These are phyloP conservation scores for Chymomyza procnemis DNA, from an alignment of 2,888 invertebrate genomes.

Conservation along the genomic window DNA sequence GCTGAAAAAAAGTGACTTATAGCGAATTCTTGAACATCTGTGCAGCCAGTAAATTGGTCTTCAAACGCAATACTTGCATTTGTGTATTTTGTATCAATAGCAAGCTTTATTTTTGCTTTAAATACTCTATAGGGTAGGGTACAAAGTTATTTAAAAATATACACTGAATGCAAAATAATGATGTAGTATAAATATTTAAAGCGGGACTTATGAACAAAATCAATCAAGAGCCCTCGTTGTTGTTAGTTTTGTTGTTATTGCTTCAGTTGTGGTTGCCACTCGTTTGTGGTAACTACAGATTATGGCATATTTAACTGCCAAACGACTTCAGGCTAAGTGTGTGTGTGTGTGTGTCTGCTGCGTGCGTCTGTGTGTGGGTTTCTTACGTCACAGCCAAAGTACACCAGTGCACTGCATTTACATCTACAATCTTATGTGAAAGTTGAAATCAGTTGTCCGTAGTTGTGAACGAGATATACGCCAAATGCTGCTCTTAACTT, in stretches of 20 bases:
- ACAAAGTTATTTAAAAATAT: constrained; percentile 43
- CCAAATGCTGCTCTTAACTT: constrained; percentile 7
- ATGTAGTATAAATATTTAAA: constrained; percentile 35
- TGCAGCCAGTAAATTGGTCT: too few species aligned
- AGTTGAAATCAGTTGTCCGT: constrained; percentile 52
- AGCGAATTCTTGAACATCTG: too few species aligned
- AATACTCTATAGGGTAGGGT: too few species aligned
- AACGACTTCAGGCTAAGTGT: constrained; percentile 41
- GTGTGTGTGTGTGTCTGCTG: constrained; percentile 8
- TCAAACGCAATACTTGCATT: too few species aligned
- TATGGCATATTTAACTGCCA: constrained; percentile 48
- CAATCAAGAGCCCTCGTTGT: constrained; percentile 46
- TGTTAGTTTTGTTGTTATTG: constrained; percentile 2
- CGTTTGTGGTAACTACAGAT: constrained; percentile 52
- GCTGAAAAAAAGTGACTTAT: too few species aligned
- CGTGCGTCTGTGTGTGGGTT: constrained; percentile 13
- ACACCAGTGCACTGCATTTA: constrained; percentile 60
- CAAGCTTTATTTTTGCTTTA: too few species aligned
- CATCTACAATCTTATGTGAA: constrained; percentile 48
- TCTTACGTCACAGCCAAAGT: constrained; percentile 55
- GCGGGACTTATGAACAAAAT: constrained; percentile 53
- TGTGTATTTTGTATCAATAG: too few species aligned
- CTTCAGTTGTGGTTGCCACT: constrained; percentile 28
- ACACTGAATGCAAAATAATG: constrained; percentile 64
- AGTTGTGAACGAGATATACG: neutral